Percentiles rank a stretch among this genome's conserved stretches.
Conservation (phyloP, 2,888 invertebrate genomes). For the Trichopria drosophilae region DNA sequence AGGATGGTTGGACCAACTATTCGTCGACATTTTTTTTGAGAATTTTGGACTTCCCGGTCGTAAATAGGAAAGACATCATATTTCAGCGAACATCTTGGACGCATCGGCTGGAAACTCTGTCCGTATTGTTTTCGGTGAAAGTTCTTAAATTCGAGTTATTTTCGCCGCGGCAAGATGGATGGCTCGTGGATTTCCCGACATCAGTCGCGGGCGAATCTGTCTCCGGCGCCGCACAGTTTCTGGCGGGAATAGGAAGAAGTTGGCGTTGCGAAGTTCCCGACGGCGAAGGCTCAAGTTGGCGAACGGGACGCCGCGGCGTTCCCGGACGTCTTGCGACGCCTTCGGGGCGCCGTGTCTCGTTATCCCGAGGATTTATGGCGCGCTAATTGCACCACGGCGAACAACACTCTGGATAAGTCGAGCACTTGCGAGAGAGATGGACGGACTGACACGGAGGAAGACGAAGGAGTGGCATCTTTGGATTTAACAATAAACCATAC, state of each 20-base stretch:
- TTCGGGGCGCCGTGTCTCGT: slow-evolving; percentile 57
- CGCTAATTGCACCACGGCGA: slow-evolving; percentile 56
- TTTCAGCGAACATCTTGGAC: no score
- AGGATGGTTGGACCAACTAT: no score
- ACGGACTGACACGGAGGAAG: no score
- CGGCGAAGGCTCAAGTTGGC: slow-evolving; percentile 40
- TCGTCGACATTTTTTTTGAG: no score
- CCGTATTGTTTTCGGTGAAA: slow-evolving; percentile 54
- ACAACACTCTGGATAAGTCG: slow-evolving; percentile 46
- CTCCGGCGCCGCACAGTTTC: slow-evolving; percentile 24
- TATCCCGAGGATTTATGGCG: slow-evolving; percentile 55
- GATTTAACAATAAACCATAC: no score
- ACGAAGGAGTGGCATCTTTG: no score
- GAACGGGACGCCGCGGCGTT: slow-evolving; percentile 38
- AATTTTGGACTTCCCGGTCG: no score
- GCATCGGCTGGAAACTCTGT: slow-evolving; percentile 35
- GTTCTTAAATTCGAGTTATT: slow-evolving; percentile 56
- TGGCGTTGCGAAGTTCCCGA: no score
- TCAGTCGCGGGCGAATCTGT: slow-evolving; percentile 1
- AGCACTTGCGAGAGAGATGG: no score
- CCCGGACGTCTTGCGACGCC: slow-evolving; percentile 50
- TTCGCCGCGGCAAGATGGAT: slow-evolving; percentile 54
- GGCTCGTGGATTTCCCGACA: slow-evolving; percentile 47
- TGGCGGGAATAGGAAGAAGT: no score
- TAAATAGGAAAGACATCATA: no score